Evolutionary conservation across 1,140 invertebrate species (phyloP), one percentile per base, ranked within the genome.

Genomic region (Archivesica marissinica): DNA sequence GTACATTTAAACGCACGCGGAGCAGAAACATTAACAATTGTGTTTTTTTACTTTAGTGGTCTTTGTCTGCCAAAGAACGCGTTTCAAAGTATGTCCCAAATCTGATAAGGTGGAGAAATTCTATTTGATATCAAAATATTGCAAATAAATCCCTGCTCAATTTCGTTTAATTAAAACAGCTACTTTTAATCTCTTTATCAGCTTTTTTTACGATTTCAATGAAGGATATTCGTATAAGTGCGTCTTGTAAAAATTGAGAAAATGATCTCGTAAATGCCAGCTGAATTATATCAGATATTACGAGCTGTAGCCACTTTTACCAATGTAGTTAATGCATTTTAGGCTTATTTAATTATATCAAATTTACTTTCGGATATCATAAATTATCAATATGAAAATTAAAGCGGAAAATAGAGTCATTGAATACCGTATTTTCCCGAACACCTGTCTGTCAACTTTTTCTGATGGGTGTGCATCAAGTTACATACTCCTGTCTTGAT

Each of bases 321-420:
- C 33, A 64, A 64, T 64, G 38, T 35, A 35, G 59, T 20, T 64
- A 64, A 64, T 64, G 59, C 59, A 64, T 64, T 64, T 64, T 33
- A n/a, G 15, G 59, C 38, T 64, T 64, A 64, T 64, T 64, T 64
- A 64, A 64, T 64, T 64, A 64, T 64, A 64, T 64, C 59, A 64
- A 64, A 64, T 64, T 64, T 64, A 35, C 59, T 64, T 64, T 64
- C 25, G 33, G 30, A 64, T 64, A 64, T 64, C 59, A 35, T 64
- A 64, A 64, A 64, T 64, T 64, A 64, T 64, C 59, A 33, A 35
- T 13, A 9, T 35, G 59, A 25, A 30, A 64, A 64, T 64, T 13
- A 64, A 64, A 64, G 59, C 59, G 59, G 59, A 64, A 64, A 64
- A 64, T 35, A 35, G 59, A 64, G 59, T 35, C 9, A 64, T 33